Conservation (phyloP, 2,888 invertebrate genomes). For the Argyresthia goedartella region DNA sequence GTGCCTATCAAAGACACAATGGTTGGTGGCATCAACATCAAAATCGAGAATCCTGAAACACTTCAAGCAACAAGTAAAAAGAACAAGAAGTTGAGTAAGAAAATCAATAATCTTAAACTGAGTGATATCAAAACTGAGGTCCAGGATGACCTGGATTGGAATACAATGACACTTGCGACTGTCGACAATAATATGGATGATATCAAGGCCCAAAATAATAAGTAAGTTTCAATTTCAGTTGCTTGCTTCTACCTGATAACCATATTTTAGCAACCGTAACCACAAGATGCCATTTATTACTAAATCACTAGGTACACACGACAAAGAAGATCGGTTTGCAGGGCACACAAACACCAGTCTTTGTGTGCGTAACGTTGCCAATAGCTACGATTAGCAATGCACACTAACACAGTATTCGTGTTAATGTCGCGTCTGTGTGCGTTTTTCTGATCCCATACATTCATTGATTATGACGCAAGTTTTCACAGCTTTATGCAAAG, state of each 20-base stretch:
- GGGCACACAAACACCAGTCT: too few relatives aligned
- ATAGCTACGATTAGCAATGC: too few relatives aligned
- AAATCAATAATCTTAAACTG: constrained; percentile 28
- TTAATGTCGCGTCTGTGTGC: too few relatives aligned
- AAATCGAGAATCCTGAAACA: constrained; percentile 36
- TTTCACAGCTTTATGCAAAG: too few relatives aligned
- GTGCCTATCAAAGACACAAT: constrained; percentile 42
- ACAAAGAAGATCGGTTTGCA: too few relatives aligned
- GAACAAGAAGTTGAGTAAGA: constrained; percentile 30
- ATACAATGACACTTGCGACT: constrained; percentile 59
- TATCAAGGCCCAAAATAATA: constrained; percentile 50
- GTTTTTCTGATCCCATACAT: too few relatives aligned
- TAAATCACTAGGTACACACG: too few relatives aligned
- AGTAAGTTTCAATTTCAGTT: constrained; percentile 36
- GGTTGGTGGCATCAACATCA: constrained; percentile 57
- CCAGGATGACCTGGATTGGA: constrained; percentile 61
- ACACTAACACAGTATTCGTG: too few relatives aligned
- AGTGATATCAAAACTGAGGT: constrained; percentile 62
- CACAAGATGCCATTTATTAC: too few relatives aligned
- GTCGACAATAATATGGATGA: constrained; percentile 49
- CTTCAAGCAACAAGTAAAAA: constrained; percentile 27
- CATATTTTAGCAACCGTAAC: background rate
- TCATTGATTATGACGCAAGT: too few relatives aligned
- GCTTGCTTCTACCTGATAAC: constrained; percentile 1
- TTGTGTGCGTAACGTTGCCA: too few relatives aligned